These are phyloP conservation scores for Hirtodrosophila trivittata DNA, from an alignment of 2,888 invertebrate species.

Conservation along the genomic window DNA sequence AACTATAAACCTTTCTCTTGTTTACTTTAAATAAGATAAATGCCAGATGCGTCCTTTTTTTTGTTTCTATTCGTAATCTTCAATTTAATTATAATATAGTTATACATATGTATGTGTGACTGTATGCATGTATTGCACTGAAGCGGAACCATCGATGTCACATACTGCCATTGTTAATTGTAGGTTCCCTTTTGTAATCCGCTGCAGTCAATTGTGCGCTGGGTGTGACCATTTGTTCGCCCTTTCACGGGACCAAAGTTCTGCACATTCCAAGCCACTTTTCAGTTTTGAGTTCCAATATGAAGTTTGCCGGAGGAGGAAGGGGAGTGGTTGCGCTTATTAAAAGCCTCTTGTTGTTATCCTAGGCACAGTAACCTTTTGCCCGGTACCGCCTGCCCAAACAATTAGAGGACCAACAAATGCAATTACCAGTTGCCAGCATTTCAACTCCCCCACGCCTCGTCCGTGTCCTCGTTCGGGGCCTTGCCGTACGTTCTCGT, in stretches of 20 bases:
- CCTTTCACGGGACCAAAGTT: slow-evolving; percentile 17
- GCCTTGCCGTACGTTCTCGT: neutral
- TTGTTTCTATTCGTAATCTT: no score
- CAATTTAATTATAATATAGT: no score
- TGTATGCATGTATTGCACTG: neutral
- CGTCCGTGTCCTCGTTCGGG: slow-evolving; percentile 7
- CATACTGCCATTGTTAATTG: slow-evolving; percentile 37
- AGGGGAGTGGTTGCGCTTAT: slow-evolving; percentile 52
- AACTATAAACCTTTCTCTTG: no score
- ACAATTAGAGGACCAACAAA: slow-evolving; percentile 77
- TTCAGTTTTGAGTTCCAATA: slow-evolving; percentile 26
- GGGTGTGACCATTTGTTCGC: slow-evolving; percentile 34
- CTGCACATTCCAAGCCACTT: slow-evolving; percentile 37
- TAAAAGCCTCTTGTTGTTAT: slow-evolving; percentile 74
- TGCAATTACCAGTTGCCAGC: slow-evolving; percentile 67
- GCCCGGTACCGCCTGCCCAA: slow-evolving; percentile 42
- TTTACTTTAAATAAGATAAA: no score
- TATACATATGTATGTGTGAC: no score
- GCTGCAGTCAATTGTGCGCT: slow-evolving; percentile 24
- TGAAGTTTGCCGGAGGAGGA: neutral
- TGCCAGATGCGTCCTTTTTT: no score
- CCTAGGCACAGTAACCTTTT: slow-evolving; percentile 70
- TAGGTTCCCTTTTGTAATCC: slow-evolving; percentile 35
- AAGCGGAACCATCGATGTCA: slow-evolving; percentile 8
- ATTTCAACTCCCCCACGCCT: slow-evolving; percentile 25